A percentile compares a stretch with the other conserved stretches of the same genome.
phyloP scores from a whole-genome alignment of 2,113 vertebrate species.

The Egretta garzetta region DNA sequence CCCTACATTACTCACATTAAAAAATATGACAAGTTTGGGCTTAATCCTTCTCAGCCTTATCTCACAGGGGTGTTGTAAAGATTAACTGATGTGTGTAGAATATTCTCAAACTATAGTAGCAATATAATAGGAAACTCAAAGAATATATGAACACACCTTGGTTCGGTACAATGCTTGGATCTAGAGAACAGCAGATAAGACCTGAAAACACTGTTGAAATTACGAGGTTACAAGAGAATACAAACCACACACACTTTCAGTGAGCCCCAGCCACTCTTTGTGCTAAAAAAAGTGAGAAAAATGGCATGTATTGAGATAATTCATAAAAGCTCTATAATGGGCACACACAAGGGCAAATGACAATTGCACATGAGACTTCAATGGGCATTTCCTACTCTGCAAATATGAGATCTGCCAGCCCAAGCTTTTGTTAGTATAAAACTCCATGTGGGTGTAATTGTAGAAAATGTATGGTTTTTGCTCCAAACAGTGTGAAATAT shows the following conservation, averaged over 20 bases:
- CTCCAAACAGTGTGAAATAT: background rate
- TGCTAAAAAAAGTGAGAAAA: background rate
- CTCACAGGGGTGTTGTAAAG: background rate
- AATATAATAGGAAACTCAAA: background rate
- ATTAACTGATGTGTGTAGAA: background rate
- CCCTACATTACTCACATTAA: background rate
- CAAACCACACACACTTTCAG: background rate
- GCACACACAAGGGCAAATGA: background rate
- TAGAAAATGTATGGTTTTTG: background rate
- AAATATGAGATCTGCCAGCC: background rate
- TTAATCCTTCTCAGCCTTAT: background rate
- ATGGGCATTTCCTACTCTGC: background rate
- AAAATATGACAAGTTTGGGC: conserved; percentile 13
- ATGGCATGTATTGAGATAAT: background rate
- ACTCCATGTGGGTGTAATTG: background rate
- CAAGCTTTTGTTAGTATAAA: background rate
- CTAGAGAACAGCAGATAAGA: background rate
- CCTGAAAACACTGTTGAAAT: background rate
- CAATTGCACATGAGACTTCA: background rate
- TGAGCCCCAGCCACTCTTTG: background rate
- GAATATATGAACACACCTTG: background rate
- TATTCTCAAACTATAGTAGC: background rate
- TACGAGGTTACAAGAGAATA: background rate
- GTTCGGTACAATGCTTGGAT: background rate
- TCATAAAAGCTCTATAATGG: background rate